Evolutionary conservation across 2,113 vertebrate genomes (phyloP), one percentile per base, ranked within the genome.

Genomic region (Poeciliopsis turrubarensis): DNA sequence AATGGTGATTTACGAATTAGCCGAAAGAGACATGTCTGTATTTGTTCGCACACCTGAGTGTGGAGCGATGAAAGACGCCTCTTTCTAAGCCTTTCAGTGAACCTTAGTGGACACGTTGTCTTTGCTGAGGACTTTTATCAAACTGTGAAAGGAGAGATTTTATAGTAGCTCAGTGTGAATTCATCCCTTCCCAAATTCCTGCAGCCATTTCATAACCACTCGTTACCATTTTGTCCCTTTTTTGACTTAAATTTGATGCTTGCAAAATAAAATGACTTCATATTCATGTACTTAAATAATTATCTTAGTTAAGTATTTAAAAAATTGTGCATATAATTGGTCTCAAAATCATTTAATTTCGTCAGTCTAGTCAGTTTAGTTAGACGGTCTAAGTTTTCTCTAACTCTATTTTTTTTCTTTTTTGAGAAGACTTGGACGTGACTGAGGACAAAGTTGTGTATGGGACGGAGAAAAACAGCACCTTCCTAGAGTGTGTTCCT

Each of bases 391-490:
- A 3, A n/a, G 3, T 5, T 41, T 71, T 27, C 6, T 41, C 8
- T 61, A 76, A 10, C 22, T 5, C 27, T 66, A 4, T 44, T 19
- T 57, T 60, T 60, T 3, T 80, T 57, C 14, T 41, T 47, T 5
- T 31, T 61, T 26, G 73, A 80, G 95, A 95, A 29, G 94, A 96
- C 25, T 75, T 93, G 4, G 95, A 96, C 64, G 79, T 65, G 0
- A 34, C 74, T 11, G 95, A 94, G 70, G 92, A 96, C 83, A 93
- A 87, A 73, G 89, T 94, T 26, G 94, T 98, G 25, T 98, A 96
- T 0, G 97, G 96, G 39, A 96, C 94, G 0, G 97, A 98, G 87
- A 93, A 97, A 93, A 99, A 97, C 89, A 97, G 97, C 92, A 98
- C 97, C 62, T 97, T 98, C 90, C 92, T 98, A 77, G 97, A 98